These are phyloP conservation scores for Charaxes varanes DNA, from an alignment of 1,140 invertebrate species.

Conservation along the genomic window DNA sequence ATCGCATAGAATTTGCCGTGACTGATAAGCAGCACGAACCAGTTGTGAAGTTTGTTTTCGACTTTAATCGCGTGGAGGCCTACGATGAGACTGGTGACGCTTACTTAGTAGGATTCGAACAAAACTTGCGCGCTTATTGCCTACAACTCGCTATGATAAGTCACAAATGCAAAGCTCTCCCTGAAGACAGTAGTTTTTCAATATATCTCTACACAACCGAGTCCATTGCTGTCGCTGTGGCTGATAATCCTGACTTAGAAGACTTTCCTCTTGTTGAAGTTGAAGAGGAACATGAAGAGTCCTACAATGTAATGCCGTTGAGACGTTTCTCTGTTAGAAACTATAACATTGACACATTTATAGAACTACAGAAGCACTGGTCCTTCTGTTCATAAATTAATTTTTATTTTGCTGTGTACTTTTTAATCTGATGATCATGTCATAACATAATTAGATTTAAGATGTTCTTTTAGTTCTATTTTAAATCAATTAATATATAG, in stretches of 20 bases:
- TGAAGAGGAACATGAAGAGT: constrained; percentile 36
- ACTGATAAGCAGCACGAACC: constrained; percentile 42
- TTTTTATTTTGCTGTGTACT: no score
- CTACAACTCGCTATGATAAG: constrained; percentile 70
- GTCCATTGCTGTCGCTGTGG: constrained; percentile 64
- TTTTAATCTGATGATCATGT: no score
- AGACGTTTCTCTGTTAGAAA: constrained; percentile 45
- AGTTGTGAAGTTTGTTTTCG: constrained; percentile 75
- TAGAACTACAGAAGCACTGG: constrained; percentile 25
- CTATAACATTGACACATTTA: constrained; percentile 45
- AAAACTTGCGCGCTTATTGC: constrained; percentile 75
- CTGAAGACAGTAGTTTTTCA: constrained; percentile 72
- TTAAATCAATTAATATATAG: no score
- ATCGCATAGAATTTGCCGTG: constrained; percentile 65
- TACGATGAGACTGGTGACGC: constrained; percentile 64
- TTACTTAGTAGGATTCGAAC: constrained; percentile 76
- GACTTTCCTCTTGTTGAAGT: constrained; percentile 74
- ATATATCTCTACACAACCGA: constrained; percentile 76
- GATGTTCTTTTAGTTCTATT: no score
- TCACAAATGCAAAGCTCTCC: constrained; percentile 66
- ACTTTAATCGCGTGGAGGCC: constrained; percentile 50
- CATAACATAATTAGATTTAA: no score
- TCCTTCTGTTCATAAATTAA: constrained; percentile 1
- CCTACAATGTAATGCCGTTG: constrained; percentile 45
- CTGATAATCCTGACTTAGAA: constrained; percentile 69